Evolutionary conservation across 1,140 invertebrate species (phyloP).

Genomic region (Drosophila saltans): DNA sequence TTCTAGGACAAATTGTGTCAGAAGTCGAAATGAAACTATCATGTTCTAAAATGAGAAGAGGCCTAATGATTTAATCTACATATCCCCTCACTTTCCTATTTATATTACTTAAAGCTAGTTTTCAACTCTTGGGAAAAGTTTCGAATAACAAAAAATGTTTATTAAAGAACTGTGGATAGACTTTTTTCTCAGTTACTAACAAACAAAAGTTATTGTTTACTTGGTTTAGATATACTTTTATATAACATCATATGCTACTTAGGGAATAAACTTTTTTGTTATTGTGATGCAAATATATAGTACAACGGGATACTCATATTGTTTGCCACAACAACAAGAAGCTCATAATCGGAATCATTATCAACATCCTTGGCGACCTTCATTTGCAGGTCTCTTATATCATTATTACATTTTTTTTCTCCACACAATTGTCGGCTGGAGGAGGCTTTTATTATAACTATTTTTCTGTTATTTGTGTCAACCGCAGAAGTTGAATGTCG

Average conservation of each 20-base stretch:
- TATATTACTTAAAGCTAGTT: too few species aligned
- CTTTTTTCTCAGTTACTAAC: not conserved
- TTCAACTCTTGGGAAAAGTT: not conserved
- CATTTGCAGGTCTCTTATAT: not conserved
- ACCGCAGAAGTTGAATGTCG: constrained; percentile 41
- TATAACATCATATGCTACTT: too few species aligned
- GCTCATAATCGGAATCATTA: constrained; percentile 46
- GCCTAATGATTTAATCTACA: too few species aligned
- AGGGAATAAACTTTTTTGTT: not conserved
- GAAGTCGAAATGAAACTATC: too few species aligned
- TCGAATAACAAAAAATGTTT: not conserved
- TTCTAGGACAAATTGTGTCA: too few species aligned
- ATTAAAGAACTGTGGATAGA: not conserved
- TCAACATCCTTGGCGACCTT: constrained; percentile 7
- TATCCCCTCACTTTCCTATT: too few species aligned
- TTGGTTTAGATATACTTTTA: not conserved
- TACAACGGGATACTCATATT: not conserved
- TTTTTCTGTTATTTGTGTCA: constrained; percentile 63
- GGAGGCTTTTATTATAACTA: constrained; percentile 28
- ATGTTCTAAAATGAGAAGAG: too few species aligned
- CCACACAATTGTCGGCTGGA: constrained; percentile 54
- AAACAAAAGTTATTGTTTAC: not conserved
- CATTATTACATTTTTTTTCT: constrained; percentile 26
- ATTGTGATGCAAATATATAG: constrained; percentile 10
- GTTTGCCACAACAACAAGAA: constrained; percentile 43